phyloP scores from a whole-genome alignment of 1,140 invertebrate species.

The Drosophila nigromelanica region DNA sequence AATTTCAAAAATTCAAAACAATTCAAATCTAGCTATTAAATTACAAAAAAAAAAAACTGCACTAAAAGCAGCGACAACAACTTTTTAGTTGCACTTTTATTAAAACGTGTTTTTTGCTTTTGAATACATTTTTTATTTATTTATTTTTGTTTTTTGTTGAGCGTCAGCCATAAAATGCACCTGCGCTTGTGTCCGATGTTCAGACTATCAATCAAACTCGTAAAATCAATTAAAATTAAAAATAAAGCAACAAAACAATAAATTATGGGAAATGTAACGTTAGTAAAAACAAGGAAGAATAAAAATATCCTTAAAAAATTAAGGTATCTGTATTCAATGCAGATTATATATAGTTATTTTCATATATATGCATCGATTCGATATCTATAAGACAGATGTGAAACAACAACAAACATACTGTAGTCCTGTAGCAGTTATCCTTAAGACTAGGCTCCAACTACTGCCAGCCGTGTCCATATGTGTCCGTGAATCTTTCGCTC shows the following conservation, averaged over 20 bases:
- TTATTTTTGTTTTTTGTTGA: slow-evolving; percentile 18
- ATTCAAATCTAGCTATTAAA: slow-evolving; percentile 20
- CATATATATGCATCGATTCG: too few relatives aligned
- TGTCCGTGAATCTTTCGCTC: slow-evolving; percentile 20
- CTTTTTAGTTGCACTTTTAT: slow-evolving; percentile 15
- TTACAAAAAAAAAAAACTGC: slow-evolving; percentile 19
- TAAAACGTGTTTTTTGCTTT: slow-evolving; percentile 17
- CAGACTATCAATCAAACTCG: slow-evolving; percentile 43
- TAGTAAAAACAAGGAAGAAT: background rate
- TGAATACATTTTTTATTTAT: slow-evolving; percentile 11
- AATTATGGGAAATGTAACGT: background rate
- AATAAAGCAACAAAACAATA: slow-evolving; percentile 1
- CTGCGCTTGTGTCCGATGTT: slow-evolving; percentile 22
- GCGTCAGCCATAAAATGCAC: slow-evolving; percentile 57
- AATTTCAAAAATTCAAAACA: slow-evolving; percentile 25
- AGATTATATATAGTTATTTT: too few relatives aligned
- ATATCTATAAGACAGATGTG: too few relatives aligned
- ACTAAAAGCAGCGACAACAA: slow-evolving; percentile 19
- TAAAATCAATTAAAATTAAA: slow-evolving; percentile 51
- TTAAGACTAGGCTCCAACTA: slow-evolving; percentile 1
- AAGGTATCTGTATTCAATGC: too few relatives aligned
- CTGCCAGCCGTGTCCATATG: slow-evolving; percentile 48
- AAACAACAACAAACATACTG: background rate
- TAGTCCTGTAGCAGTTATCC: background rate
- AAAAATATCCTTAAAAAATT: too few relatives aligned